Evolutionary conservation across 2,797 vertebrate genomes (phyloP), one percentile per base, ranked within the genome.

Genomic region (Brotula barbata): DNA sequence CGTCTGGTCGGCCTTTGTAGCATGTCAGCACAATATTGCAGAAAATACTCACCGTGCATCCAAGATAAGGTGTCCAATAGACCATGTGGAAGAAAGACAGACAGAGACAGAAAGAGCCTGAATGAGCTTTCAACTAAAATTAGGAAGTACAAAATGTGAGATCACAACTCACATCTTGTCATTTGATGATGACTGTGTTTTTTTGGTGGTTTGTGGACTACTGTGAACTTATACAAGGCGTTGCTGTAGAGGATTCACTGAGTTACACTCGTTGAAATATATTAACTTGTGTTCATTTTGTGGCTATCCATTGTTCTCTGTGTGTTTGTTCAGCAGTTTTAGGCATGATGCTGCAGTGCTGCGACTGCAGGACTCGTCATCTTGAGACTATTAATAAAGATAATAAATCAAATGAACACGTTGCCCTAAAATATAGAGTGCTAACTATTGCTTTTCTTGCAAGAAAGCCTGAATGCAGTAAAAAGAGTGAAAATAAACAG

Each of bases 31-130:
- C 8, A 53, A 64, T 20, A 53, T 15, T 21, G 70, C 5, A 36
- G 17, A 14, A 57, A 64, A 59, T 41, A 84, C 87, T 88, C 59
- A 90, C 87, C 63, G 13, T 17, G n/a, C 19, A 68, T 43, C 17
- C 10, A 60, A 45, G 52, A 66, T 11, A 13, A 41, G n/a, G 68
- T 53, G 42, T 68, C 64, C 75, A 15, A n/a, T 15, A 10, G 11
- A 5, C 64, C 37, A 20, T 25, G 28, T 55, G 15, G 8, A 22
- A n/a, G 16, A 47, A 14, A 60, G 43, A 61, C 37, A 34, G 50
- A 71, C 6, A 34, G 17, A 31, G 33, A 40, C 12, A 58, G 21
- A 9, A 23, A 60, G 9, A 58, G 58, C 36, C 6, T 17, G 36
- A n/a, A 15, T 13, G 28, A 55, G 51, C 9, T 8, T 14, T 39